Percentiles rank a stretch among this genome's conserved stretches.
Conservation (phyloP, 1,140 invertebrate genomes). For the Asobara japonica region DNA sequence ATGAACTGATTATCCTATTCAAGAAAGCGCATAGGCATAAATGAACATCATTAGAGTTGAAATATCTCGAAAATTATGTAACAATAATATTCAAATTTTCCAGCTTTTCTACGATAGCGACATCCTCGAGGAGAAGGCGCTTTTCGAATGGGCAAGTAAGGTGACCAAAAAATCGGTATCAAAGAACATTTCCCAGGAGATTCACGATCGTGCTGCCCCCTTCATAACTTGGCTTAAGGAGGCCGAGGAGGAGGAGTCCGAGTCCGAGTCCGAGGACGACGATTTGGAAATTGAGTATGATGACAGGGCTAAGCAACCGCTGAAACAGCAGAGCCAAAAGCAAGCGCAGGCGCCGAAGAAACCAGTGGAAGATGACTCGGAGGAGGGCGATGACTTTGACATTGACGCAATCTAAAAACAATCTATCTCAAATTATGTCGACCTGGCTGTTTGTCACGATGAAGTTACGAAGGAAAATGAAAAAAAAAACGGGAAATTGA, state of each 20-base stretch:
- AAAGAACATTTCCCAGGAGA: slow-evolving; percentile 90
- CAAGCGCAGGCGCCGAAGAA: slow-evolving; percentile 61
- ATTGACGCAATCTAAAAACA: slow-evolving; percentile 89
- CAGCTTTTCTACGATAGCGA: slow-evolving; percentile 93
- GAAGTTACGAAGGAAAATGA: slow-evolving; percentile 20
- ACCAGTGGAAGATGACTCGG: slow-evolving; percentile 70
- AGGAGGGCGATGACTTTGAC: slow-evolving; percentile 84
- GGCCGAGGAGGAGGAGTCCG: slow-evolving; percentile 92
- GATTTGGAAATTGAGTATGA: slow-evolving; percentile 88
- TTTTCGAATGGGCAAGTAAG: slow-evolving; percentile 96
- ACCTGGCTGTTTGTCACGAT: slow-evolving; percentile 1
- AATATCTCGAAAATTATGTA: too few species aligned
- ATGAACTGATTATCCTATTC: too few species aligned
- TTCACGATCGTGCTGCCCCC: slow-evolving; percentile 90
- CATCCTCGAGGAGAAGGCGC: slow-evolving; percentile 92
- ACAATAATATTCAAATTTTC: too few species aligned
- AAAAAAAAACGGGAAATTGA: slow-evolving; percentile 25
- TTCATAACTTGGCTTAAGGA: slow-evolving; percentile 97
- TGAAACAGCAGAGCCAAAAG: slow-evolving; percentile 74
- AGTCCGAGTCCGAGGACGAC: slow-evolving; percentile 76
- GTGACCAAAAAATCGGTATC: slow-evolving; percentile 93
- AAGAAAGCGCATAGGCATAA: too few species aligned
- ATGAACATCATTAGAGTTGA: too few species aligned
- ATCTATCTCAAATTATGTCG: slow-evolving; percentile 16
- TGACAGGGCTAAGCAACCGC: slow-evolving; percentile 81